These are phyloP conservation scores for Chiridota heheva DNA, from an alignment of 35 echinoderm and acorn worm genomes.

Conservation along the genomic window DNA sequence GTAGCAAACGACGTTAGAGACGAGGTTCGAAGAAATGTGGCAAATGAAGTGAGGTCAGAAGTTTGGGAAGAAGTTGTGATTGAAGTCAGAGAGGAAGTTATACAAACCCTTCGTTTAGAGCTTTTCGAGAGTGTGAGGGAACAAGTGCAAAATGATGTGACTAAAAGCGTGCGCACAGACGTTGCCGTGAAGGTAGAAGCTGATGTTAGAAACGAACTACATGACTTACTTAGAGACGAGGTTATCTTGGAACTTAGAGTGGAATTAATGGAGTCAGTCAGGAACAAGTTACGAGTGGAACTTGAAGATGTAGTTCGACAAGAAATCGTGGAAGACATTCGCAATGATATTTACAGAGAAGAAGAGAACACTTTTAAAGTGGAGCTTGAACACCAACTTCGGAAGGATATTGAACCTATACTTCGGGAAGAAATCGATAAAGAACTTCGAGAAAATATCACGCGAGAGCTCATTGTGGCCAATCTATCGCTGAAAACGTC, in stretches of 20 bases:
- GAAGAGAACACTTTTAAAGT: slow-evolving; percentile 25
- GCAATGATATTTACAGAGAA: background rate
- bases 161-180: too few species aligned
- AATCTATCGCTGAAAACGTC: slow-evolving; percentile 26
- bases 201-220: background rate
- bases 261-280: background rate
- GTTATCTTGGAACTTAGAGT: background rate
- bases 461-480: slow-evolving; percentile 12
- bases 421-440: slow-evolving; percentile 37
- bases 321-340: background rate
- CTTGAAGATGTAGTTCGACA: background rate
- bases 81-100: slow-evolving; percentile 33
- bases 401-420: slow-evolving; percentile 10
- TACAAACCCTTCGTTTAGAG: slow-evolving; percentile 9
- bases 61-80: slow-evolving; percentile 11
- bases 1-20: slow-evolving; percentile 29
- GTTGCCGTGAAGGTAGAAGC: background rate
- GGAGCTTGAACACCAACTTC: slow-evolving; percentile 1
- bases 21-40: slow-evolving; percentile 19
- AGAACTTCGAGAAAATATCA: slow-evolving; percentile 41
- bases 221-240: background rate
- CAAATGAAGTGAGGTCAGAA: slow-evolving; percentile 4
- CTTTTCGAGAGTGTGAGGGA: slow-evolving; percentile 6
- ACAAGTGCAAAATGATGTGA: too few species aligned
- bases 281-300: slow-evolving; percentile 1